Percentiles rank a stretch among this genome's conserved stretches.
Evolutionary conservation across 2,113 vertebrate genomes (phyloP).

Genomic region (Macaca mulatta): DNA sequence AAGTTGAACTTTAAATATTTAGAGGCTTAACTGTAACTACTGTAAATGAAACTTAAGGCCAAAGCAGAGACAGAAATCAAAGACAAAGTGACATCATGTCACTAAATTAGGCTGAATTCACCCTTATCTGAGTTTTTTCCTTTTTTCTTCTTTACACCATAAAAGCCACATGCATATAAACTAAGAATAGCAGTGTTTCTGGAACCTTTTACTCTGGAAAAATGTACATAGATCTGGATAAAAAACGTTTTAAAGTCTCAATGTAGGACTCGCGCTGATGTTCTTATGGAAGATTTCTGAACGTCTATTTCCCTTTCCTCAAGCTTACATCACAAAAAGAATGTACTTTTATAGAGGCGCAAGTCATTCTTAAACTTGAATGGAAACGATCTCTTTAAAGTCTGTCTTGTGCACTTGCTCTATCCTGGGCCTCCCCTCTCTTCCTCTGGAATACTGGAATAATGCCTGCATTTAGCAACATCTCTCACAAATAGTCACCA

Average conservation of each 20-base stretch:
- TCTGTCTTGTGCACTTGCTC: slow-evolving; percentile 35
- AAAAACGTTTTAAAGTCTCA: not conserved
- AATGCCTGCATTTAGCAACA: slow-evolving; percentile 58
- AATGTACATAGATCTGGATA: not conserved
- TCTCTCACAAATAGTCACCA: slow-evolving; percentile 64
- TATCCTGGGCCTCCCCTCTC: slow-evolving; percentile 47
- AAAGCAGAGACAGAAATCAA: not conserved
- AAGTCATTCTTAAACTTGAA: slow-evolving; percentile 43
- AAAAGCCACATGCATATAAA: not conserved
- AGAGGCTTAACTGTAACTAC: not conserved
- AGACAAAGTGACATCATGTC: not conserved
- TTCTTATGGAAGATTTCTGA: not conserved
- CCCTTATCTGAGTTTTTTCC: not conserved
- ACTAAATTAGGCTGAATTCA: not conserved
- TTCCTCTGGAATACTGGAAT: slow-evolving; percentile 62
- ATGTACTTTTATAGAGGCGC: not conserved
- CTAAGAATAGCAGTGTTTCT: not conserved
- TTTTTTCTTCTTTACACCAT: not conserved
- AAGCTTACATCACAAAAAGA: not conserved
- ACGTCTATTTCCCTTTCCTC: not conserved
- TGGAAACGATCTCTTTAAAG: slow-evolving; percentile 50
- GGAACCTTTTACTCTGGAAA: not conserved
- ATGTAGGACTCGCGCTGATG: not conserved
- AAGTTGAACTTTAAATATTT: slow-evolving; percentile 29
- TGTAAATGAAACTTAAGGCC: not conserved